A percentile compares a stretch with the other conserved stretches of the same genome.
phyloP scores from a whole-genome alignment of 2,797 vertebrate genomes.

The Onychomys torridus region DNA sequence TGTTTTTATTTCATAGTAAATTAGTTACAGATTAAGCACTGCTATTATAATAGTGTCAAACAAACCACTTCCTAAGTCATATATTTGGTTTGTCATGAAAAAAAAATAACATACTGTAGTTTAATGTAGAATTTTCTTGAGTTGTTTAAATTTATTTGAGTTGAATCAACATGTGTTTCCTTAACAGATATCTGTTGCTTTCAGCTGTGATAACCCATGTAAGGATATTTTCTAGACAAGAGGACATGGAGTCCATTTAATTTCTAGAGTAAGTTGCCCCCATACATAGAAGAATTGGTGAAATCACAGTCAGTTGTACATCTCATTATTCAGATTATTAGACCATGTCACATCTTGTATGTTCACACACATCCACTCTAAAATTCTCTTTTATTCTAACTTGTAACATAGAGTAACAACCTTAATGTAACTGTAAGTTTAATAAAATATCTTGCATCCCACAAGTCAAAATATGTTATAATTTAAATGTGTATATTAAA shows the following conservation, averaged over 20 bases:
- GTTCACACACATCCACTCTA: too few relatives aligned
- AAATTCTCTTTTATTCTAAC: too few relatives aligned
- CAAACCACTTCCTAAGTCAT: conserved; percentile 24
- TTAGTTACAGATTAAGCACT: conserved; percentile 30
- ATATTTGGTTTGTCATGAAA: not conserved
- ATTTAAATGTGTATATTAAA: too few relatives aligned
- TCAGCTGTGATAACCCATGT: not conserved
- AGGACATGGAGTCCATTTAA: not conserved
- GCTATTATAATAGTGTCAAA: not conserved
- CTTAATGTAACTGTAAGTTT: too few relatives aligned
- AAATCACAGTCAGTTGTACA: too few relatives aligned
- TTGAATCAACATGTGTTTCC: not conserved
- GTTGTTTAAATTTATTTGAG: not conserved
- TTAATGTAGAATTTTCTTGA: not conserved
- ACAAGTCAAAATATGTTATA: too few relatives aligned
- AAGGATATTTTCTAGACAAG: not conserved
- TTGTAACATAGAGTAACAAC: too few relatives aligned
- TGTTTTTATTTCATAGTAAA: conserved; percentile 50
- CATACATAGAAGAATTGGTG: too few relatives aligned
- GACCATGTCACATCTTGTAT: too few relatives aligned
- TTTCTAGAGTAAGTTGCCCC: too few relatives aligned
- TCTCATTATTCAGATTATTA: too few relatives aligned
- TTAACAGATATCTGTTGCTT: not conserved
- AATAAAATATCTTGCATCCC: too few relatives aligned
- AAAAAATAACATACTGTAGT: not conserved